Percentiles rank a stretch among this genome's conserved stretches.
Conservation (phyloP, 2,888 invertebrate species). For the Drosophila multiciliata region DNA sequence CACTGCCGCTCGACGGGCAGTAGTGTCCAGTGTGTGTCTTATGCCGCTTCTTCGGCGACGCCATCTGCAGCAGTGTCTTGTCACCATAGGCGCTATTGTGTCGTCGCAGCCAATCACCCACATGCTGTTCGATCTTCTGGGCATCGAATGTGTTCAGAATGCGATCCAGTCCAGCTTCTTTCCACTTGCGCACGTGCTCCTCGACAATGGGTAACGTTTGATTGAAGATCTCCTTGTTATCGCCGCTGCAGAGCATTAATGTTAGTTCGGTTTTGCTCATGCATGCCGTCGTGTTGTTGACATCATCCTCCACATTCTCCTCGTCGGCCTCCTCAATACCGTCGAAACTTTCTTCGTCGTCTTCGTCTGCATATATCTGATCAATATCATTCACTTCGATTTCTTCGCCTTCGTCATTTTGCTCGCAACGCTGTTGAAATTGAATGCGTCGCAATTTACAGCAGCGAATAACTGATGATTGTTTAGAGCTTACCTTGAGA, state of each 20-base stretch:
- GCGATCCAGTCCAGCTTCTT: conserved; percentile 75
- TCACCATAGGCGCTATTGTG: conserved; percentile 65
- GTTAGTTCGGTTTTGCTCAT: conserved; percentile 62
- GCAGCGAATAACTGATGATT: neutral
- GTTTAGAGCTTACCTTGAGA: conserved; percentile 63
- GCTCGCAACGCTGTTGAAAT: conserved; percentile 27
- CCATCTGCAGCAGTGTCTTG: conserved; percentile 5
- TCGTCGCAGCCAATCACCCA: conserved; percentile 79
- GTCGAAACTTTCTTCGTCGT: neutral
- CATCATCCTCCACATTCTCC: conserved; percentile 35
- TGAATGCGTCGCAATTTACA: neutral
- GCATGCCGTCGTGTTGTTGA: conserved; percentile 41
- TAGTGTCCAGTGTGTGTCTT: neutral
- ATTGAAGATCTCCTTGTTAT: conserved; percentile 67
- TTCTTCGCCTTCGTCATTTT: conserved; percentile 38
- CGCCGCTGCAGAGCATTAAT: conserved; percentile 40
- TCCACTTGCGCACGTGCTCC: conserved; percentile 79
- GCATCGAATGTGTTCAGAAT: conserved; percentile 80
- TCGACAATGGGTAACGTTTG: conserved; percentile 77
- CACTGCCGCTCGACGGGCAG: conserved; percentile 28
- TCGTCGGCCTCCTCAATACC: conserved; percentile 47
- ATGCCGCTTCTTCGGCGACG: neutral
- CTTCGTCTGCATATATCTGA: conserved; percentile 35
- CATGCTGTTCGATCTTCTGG: conserved; percentile 77
- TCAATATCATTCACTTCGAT: conserved; percentile 33